Base-by-base conservation (phyloP, 2,888 invertebrate genomes). In the Colostygia pectinataria region DNA sequence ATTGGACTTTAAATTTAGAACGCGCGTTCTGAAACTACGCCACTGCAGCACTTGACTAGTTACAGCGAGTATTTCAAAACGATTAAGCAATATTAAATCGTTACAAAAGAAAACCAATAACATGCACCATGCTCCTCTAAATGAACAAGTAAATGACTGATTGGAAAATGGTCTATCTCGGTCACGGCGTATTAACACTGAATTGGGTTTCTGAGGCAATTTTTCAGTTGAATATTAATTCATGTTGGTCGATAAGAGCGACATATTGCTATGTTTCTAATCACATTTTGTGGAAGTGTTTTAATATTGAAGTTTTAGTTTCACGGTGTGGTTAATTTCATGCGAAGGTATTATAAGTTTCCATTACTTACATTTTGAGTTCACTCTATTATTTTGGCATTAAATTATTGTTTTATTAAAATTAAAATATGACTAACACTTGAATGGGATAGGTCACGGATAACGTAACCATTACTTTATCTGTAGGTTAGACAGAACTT, bases 101-200 rank as follows among this genome's bases (percentile, higher is more conserved):
- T 68, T 74, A 72, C 72, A 74, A 65, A 73, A 67, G 66, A 71
- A 72, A 72, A 77, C 77, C 84, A 89, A 89, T 90, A 89, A 84
- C 88, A 90, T 87, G 88, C 84, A 74, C 82, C 80, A 74, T 83
- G 85, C 80, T 80, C 83, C 79, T 85, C 80, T 83, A 88, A 88
- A 90, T 87, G 83, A 89, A 85, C 85, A 83, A 80, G 81, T 81
- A 83, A 85, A 85, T 84, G 85, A 83, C 77, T 83, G 84, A 87
- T 84, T 87, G 86, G 81, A 82, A 83, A 81, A 80, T 78, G 76
- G 73, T 74, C 74, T 77, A 74, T 74, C 75, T 79, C 65, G 67
- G 89, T 84, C 81, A 88, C 80, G 88, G 72, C 79, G 75, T 84
- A 87, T 89, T 88, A 89, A 89, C 77, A 80, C 65, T 80, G 82